Percentiles rank a stretch among this genome's conserved stretches.
phyloP scores from a whole-genome alignment of 2,797 vertebrate species.

The Champsocephalus esox region DNA sequence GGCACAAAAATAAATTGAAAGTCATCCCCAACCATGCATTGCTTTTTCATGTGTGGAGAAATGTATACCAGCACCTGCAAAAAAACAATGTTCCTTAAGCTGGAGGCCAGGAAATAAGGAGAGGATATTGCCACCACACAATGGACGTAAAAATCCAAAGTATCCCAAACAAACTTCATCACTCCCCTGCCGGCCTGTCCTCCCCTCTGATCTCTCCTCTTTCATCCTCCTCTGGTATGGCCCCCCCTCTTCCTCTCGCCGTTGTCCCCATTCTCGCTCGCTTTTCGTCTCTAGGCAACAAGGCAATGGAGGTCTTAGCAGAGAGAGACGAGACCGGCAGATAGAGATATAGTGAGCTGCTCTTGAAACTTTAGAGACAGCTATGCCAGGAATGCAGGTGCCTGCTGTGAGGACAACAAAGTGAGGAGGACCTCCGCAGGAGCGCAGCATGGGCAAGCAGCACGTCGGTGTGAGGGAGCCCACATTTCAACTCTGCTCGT shows the following conservation, averaged over 20 bases:
- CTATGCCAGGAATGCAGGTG: conserved; percentile 83
- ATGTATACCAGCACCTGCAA: conserved; percentile 26
- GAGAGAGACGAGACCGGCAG: conserved; percentile 42
- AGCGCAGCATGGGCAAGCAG: conserved; percentile 63
- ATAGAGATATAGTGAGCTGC: conserved; percentile 66
- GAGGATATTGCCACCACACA: conserved; percentile 59
- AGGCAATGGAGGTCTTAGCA: conserved; percentile 69
- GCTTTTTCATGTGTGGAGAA: conserved; percentile 15
- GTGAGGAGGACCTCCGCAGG: conserved; percentile 75
- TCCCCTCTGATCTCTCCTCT: conserved; percentile 72
- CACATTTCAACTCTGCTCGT: conserved; percentile 50
- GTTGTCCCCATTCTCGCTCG: conserved; percentile 68
- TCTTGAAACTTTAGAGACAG: conserved; percentile 76
- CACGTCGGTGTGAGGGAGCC: conserved; percentile 64
- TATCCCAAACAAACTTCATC: conserved; percentile 76
- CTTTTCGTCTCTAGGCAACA: conserved; percentile 80
- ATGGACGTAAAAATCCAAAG: conserved; percentile 67
- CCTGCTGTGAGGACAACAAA: conserved; percentile 81
- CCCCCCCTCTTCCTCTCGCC: conserved; percentile 57
- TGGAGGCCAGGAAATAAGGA: conserved; percentile 28
- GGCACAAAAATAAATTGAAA: neutral
- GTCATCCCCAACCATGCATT: neutral
- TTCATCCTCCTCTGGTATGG: conserved; percentile 69
- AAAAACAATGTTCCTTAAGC: neutral
- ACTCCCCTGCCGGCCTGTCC: conserved; percentile 64